A percentile compares a stretch with the other conserved stretches of the same genome.
These are phyloP conservation scores for Poeciliopsis prolifica DNA, from an alignment of 2,113 vertebrate genomes.

Conservation along the genomic window DNA sequence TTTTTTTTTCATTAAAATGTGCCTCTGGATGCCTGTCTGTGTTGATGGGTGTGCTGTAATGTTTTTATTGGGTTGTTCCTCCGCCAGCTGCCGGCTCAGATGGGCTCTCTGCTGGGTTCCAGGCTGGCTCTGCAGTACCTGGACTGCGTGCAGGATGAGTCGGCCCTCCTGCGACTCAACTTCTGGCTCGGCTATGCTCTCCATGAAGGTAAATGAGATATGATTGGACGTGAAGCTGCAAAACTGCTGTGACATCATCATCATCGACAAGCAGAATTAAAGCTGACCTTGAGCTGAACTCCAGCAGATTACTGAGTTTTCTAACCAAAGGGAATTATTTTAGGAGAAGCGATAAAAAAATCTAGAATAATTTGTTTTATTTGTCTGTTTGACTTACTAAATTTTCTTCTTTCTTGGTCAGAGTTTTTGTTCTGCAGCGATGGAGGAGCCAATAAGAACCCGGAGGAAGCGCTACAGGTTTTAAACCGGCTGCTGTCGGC, in stretches of 20 bases:
- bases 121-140: conserved; percentile 89
- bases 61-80: conserved; percentile 11
- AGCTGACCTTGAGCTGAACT: conserved; percentile 49
- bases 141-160: conserved; percentile 89
- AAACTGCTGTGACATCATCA: conserved; percentile 17
- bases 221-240: background rate
- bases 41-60: conserved; percentile 10
- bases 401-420: conserved; percentile 52
- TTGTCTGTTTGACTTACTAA: conserved; percentile 4
- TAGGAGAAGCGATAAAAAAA: conserved; percentile 1
- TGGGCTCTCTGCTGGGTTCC: conserved; percentile 90
- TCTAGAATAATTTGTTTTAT: conserved; percentile 32
- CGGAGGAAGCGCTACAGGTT: conserved; percentile 83
- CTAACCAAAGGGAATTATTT: conserved; percentile 48
- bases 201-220: conserved; percentile 84
- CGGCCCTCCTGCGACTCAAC: conserved; percentile 86
- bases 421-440: conserved; percentile 85
- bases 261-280: conserved; percentile 10
- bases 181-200: conserved; percentile 90
- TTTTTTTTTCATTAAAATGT: background rate
- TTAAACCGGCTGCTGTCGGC: conserved; percentile 82
- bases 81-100: conserved; percentile 90
- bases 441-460: conserved; percentile 65
- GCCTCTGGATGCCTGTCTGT: background rate
- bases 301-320: conserved; percentile 8